Conservation (phyloP, 2,797 vertebrate species). For the Leptodactylus fallax region DNA sequence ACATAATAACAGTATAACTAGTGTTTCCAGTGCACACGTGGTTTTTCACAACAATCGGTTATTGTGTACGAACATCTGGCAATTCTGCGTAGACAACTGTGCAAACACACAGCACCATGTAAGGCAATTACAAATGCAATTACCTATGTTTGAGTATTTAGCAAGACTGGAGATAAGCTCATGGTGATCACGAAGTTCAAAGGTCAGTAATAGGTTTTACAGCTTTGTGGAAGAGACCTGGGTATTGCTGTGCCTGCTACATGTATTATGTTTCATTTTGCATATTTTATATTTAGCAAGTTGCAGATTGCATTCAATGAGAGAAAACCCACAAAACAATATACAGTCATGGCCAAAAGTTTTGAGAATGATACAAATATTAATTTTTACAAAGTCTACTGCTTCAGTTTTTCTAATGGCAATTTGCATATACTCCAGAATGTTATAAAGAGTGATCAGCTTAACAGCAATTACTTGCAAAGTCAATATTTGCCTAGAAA, state of each 20-base stretch:
- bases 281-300: background rate
- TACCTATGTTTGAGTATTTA: background rate
- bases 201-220: slow-evolving; percentile 4
- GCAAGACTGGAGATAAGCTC: background rate
- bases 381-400: no score
- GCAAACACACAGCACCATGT: slow-evolving; percentile 11
- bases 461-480: no score
- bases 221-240: background rate
- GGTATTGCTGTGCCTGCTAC: background rate
- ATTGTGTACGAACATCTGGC: slow-evolving; percentile 30
- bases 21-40: background rate
- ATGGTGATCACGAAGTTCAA: slow-evolving; percentile 10
- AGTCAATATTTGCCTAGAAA: no score
- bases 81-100: slow-evolving; percentile 28
- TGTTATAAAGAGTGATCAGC: no score
- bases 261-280: background rate
- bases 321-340: background rate
- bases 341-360: no score
- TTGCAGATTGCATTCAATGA: background rate
- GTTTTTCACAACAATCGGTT: background rate
- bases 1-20: background rate
- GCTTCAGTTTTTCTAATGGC: no score
- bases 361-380: no score
- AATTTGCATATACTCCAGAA: no score
- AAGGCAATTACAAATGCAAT: slow-evolving; percentile 11